These are phyloP conservation scores for Drosophila mettleri DNA, from an alignment of 2,888 invertebrate genomes.

Conservation along the genomic window DNA sequence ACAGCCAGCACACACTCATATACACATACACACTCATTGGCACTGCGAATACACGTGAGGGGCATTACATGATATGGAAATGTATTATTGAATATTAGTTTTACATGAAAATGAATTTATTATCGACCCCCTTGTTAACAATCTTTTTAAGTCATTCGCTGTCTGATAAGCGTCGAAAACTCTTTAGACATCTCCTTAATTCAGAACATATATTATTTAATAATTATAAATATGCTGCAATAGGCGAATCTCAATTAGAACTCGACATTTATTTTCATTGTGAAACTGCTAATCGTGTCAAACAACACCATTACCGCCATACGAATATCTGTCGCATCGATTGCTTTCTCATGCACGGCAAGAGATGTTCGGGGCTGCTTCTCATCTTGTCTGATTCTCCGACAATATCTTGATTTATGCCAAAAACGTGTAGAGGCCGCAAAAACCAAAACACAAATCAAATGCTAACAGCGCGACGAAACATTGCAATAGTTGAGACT, in stretches of 20 bases:
- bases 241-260: conserved; percentile 8
- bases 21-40: no score
- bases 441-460: conserved; percentile 80
- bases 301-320: conserved; percentile 85
- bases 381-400: conserved; percentile 54
- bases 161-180: not conserved
- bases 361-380: conserved; percentile 25
- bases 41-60: no score
- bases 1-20: no score
- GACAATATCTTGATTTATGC: conserved; percentile 83
- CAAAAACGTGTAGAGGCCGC: conserved; percentile 57
- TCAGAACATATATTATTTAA: not conserved
- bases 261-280: conserved; percentile 59
- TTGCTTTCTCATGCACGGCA: conserved; percentile 26
- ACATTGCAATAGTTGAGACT: conserved; percentile 69
- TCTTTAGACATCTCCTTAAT: not conserved
- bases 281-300: conserved; percentile 84
- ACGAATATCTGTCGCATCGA: conserved; percentile 82
- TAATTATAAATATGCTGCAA: conserved; percentile 28
- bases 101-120: no score
- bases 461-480: conserved; percentile 82
- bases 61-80: no score
- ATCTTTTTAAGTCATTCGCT: not conserved
- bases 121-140: no score
- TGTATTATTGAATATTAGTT: no score